Conservation (phyloP, 2,113 vertebrate species). For the Microcebus lehilahytsara region DNA sequence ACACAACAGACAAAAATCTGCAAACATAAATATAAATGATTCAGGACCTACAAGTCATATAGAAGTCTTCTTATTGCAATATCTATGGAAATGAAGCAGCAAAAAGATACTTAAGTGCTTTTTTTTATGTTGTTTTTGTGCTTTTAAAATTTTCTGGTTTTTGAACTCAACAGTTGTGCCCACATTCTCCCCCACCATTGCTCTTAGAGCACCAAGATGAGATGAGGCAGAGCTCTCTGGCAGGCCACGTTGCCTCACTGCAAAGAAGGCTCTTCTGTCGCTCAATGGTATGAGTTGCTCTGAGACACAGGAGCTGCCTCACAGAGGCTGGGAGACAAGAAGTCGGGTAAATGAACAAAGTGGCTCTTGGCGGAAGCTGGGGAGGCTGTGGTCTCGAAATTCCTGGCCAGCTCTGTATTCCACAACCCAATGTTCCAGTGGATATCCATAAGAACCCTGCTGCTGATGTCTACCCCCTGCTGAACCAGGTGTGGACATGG, state of each 20-base stretch:
- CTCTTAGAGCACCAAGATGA: neutral
- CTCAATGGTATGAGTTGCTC: neutral
- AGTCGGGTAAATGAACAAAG: too few relatives aligned
- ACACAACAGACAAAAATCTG: neutral
- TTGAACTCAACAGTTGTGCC: neutral
- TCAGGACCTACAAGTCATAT: neutral
- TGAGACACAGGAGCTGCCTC: neutral
- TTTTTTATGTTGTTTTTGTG: neutral
- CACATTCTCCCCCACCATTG: neutral
- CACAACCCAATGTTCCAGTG: fast-evolving
- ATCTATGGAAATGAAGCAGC: neutral
- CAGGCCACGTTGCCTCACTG: neutral
- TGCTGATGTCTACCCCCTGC: fast-evolving
- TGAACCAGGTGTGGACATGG: too few relatives aligned
- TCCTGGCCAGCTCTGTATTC: neutral
- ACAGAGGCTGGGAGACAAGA: neutral
- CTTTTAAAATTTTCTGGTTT: neutral
- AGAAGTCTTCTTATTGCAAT: too few relatives aligned
- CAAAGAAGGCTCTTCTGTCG: neutral
- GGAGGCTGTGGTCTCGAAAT: neutral
- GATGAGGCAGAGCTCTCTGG: neutral
- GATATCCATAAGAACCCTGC: neutral
- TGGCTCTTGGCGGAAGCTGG: neutral
- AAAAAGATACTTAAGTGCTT: fast-evolving
- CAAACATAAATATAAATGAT: neutral